phyloP scores from a whole-genome alignment of 2,888 invertebrate species.

The Andrena flavipes region DNA sequence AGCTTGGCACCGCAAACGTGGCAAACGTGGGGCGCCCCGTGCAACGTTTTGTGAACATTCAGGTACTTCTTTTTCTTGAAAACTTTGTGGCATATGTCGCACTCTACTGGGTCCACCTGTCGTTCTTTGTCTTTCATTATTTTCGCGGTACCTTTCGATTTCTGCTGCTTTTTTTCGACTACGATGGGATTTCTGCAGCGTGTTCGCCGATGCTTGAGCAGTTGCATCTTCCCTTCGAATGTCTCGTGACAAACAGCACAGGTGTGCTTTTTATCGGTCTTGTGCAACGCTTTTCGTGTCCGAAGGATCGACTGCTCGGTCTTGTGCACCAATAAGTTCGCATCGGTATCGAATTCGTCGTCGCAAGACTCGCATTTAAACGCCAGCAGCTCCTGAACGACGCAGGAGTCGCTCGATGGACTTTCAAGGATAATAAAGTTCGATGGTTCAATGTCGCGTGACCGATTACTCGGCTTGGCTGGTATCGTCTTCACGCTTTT shows the following conservation, averaged over 20 bases:
- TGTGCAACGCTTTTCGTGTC: conserved; percentile 59
- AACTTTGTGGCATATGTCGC: conserved; percentile 74
- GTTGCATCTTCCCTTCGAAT: conserved; percentile 79
- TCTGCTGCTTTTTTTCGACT: conserved; percentile 27
- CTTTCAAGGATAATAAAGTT: conserved; percentile 35
- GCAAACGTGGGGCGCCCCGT: conserved; percentile 87
- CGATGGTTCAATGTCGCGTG: neutral
- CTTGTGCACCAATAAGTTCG: conserved; percentile 67
- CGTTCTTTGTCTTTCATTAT: conserved; percentile 16
- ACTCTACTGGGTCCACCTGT: conserved; percentile 61
- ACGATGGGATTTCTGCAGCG: conserved; percentile 8
- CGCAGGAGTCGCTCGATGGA: neutral
- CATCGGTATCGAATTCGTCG: conserved; percentile 62
- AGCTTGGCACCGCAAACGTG: conserved; percentile 87
- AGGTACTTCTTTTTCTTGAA: conserved; percentile 77
- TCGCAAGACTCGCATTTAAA: conserved; percentile 72
- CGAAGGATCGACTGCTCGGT: conserved; percentile 71
- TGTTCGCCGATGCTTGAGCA: conserved; percentile 50
- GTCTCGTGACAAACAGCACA: conserved; percentile 87
- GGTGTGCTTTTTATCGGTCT: conserved; percentile 85
- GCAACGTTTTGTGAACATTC: conserved; percentile 74
- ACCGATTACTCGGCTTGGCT: conserved; percentile 21
- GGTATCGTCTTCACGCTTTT: conserved; percentile 30
- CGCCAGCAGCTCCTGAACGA: conserved; percentile 10
- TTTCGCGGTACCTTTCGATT: conserved; percentile 4